A percentile compares a stretch with the other conserved stretches of the same genome.
Conservation (phyloP, 2,797 vertebrate genomes). For the Hyperoplus immaculatus region DNA sequence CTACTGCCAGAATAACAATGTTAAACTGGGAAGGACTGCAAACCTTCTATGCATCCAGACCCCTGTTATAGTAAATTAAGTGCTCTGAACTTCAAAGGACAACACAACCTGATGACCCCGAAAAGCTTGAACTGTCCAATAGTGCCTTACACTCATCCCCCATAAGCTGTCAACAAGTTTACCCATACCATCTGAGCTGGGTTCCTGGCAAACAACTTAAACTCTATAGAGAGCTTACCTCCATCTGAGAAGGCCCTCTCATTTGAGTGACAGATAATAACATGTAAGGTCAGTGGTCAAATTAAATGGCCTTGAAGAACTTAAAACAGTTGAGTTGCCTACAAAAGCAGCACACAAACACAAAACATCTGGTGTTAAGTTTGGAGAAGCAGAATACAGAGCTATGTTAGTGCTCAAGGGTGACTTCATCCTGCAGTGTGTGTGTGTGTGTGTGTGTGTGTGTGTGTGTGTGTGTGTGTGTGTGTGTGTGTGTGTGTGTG, state of each 20-base stretch:
- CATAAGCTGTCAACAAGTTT: conserved; percentile 21
- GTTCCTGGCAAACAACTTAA: conserved; percentile 57
- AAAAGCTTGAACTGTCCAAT: conserved; percentile 7
- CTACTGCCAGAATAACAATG: conserved; percentile 4
- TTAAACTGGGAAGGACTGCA: conserved; percentile 4
- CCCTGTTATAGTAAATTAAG: conserved; percentile 9
- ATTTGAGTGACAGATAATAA: conserved; percentile 21
- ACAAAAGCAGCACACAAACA: conserved; percentile 28
- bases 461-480: conserved; percentile 18
- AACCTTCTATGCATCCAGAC: neutral
- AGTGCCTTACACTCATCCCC: conserved; percentile 7
- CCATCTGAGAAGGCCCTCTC: conserved; percentile 14
- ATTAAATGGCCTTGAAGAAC: conserved; percentile 32
- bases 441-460: conserved; percentile 30
- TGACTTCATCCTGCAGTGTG: conserved; percentile 47
- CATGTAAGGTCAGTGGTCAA: conserved; percentile 61
- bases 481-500: conserved; percentile 30
- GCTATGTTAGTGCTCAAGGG: conserved; percentile 58
- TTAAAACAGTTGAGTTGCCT: neutral
- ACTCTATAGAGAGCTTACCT: conserved; percentile 24
- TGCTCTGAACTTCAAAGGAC: conserved; percentile 42
- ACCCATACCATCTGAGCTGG: conserved; percentile 37
- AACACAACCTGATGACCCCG: conserved; percentile 37
- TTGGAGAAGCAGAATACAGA: conserved; percentile 35
- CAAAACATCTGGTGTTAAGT: conserved; percentile 40